Evolutionary conservation across 2,113 vertebrate species (phyloP).

Genomic region (Xenus cinereus): DNA sequence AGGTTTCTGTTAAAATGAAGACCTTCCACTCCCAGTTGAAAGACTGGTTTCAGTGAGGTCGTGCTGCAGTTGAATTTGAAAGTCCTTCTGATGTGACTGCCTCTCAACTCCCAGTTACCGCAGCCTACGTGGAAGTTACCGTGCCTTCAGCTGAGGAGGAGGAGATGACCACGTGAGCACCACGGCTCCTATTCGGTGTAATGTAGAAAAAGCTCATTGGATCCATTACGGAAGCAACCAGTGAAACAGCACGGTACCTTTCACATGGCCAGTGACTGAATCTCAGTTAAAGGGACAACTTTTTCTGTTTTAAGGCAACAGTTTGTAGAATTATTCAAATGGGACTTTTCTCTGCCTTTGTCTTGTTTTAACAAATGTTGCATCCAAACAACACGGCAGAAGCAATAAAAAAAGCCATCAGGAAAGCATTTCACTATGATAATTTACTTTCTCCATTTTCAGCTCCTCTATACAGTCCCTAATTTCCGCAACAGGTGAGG

Average conservation of each 20-base stretch:
- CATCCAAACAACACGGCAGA: background rate
- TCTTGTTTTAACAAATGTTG: background rate
- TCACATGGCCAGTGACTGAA: background rate
- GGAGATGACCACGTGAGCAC: background rate
- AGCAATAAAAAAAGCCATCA: background rate
- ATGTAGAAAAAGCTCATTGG: background rate
- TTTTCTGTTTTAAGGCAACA: background rate
- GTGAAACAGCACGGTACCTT: background rate
- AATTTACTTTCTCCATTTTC: background rate
- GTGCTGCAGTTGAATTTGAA: background rate
- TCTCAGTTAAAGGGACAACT: background rate
- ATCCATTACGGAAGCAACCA: background rate
- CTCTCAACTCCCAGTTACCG: background rate
- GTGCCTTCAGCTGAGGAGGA: background rate
- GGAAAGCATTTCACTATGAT: background rate
- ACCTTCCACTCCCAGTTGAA: background rate
- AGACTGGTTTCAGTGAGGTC: background rate
- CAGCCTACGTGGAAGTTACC: background rate
- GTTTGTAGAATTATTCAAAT: background rate
- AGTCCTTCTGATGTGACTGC: background rate
- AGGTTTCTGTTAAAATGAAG: background rate
- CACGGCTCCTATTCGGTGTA: background rate
- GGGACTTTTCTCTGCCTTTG: background rate
- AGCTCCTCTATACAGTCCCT: background rate
- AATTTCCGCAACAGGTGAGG: background rate